Base-by-base conservation (phyloP, 2,797 vertebrate genomes). In the Okamejei kenojei region DNA sequence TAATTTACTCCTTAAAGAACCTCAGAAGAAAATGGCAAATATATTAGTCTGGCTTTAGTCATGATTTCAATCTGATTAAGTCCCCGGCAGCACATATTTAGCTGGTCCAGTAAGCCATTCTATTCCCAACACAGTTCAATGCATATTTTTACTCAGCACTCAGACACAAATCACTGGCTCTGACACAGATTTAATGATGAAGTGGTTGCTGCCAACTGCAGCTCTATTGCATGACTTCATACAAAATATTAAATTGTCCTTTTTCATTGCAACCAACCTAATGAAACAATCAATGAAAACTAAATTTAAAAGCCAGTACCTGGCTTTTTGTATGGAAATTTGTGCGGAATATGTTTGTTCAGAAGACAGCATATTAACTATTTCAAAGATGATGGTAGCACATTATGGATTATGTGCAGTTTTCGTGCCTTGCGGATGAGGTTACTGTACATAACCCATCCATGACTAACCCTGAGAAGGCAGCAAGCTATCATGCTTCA, bases 181-280 rank as follows among this genome's bases (percentile, higher is more conserved):
- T 63, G 58, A 63, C 82, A 63, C 82, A 63, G 58, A 86, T 86
- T 86, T 29, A 63, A 23, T 63, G n/a, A 65, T 63, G 82, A 86
- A 86, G 82, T n/a, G 13, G 26, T 86, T 32, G 81, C 81, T 84
- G 81, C 81, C 81, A n/a, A 86, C 13, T 86, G 82, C 29, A 86
- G 58, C 82, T 63, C 4, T 7, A 63, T n/a, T 61, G 4, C 58
- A 63, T 32, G 58, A 86, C 17, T 86, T 63, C 58, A 63, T 86
- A n/a, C 82, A 63, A 86, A 63, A 86, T 86, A 63, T 65, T 63
- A 63, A 63, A 86, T 86, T 86, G n/a, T 63, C 58, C 29, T 63
- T 63, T 86, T 86, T 29, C 29, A 17, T 54, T 23, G 61, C 58
- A 86, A 86, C 26, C 11, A 11, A 32, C 6, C 82, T 32, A 7